These are phyloP conservation scores for Colletes collaris DNA, from an alignment of 2,888 invertebrate genomes.

Conservation along the genomic window DNA sequence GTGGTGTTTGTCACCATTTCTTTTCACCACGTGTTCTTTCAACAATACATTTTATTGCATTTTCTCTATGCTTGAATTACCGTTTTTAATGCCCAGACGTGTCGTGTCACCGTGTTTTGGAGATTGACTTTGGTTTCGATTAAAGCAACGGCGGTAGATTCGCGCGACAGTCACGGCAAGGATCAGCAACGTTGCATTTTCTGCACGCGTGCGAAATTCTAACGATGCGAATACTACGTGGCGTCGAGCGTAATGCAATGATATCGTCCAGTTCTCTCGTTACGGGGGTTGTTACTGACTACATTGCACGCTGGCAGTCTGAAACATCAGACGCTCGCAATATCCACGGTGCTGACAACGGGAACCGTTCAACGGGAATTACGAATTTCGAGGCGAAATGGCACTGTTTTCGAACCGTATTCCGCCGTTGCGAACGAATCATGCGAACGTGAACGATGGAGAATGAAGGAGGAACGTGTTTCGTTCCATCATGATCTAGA, in stretches of 20 bases:
- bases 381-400: background rate
- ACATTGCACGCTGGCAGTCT: background rate
- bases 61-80: no score
- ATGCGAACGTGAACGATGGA: no score
- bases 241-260: constrained; percentile 14
- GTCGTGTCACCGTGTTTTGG: background rate
- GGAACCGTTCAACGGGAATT: background rate
- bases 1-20: no score
- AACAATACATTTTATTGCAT: no score
- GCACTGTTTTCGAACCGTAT: background rate
- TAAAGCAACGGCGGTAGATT: background rate
- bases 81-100: no score
- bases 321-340: constrained; percentile 6
- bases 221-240: background rate
- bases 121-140: constrained; percentile 8
- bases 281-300: background rate
- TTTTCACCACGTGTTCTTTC: no score
- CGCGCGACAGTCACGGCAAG: constrained; percentile 1
- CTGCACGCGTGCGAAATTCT: constrained; percentile 10
- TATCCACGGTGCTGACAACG: constrained; percentile 1
- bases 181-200: constrained; percentile 9
- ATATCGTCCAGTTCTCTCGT: constrained; percentile 13
- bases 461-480: no score
- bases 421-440: background rate
- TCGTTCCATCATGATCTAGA: no score